phyloP scores from a whole-genome alignment of 2,113 vertebrate genomes.

The Cichladusa arquata region DNA sequence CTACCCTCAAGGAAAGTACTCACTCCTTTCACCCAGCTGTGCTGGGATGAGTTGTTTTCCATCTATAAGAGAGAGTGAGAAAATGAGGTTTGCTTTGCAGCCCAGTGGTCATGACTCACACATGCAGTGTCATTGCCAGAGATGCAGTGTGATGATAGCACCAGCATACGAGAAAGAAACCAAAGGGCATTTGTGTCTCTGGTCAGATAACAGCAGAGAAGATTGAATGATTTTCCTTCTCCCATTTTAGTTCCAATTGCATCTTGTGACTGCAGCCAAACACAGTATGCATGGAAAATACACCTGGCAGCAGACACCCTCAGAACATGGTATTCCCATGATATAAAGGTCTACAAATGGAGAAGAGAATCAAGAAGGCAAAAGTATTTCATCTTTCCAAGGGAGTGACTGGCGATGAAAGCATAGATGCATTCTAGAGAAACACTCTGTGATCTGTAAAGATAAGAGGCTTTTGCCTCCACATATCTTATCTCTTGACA shows the following conservation, averaged over 20 bases:
- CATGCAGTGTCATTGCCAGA: neutral
- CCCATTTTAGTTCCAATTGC: neutral
- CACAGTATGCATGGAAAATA: neutral
- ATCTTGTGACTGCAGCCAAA: neutral
- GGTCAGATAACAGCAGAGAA: neutral
- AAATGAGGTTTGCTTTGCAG: neutral
- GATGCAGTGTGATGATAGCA: neutral
- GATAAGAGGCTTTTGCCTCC: neutral
- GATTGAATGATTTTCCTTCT: neutral
- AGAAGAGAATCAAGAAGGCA: neutral
- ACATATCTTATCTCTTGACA: neutral
- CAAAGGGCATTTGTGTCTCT: neutral
- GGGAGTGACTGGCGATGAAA: neutral
- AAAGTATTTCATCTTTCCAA: neutral
- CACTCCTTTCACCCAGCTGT: neutral
- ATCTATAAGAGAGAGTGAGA: neutral
- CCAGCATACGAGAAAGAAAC: neutral
- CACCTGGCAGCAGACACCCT: neutral
- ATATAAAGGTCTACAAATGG: neutral
- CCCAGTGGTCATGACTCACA: neutral
- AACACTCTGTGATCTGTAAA: neutral
- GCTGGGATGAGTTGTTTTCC: neutral
- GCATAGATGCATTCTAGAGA: neutral
- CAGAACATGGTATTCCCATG: neutral
- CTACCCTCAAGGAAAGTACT: neutral